A percentile compares a stretch with the other conserved stretches of the same genome.
phyloP scores from a whole-genome alignment of 2,888 invertebrate species.

The Patella depressa region DNA sequence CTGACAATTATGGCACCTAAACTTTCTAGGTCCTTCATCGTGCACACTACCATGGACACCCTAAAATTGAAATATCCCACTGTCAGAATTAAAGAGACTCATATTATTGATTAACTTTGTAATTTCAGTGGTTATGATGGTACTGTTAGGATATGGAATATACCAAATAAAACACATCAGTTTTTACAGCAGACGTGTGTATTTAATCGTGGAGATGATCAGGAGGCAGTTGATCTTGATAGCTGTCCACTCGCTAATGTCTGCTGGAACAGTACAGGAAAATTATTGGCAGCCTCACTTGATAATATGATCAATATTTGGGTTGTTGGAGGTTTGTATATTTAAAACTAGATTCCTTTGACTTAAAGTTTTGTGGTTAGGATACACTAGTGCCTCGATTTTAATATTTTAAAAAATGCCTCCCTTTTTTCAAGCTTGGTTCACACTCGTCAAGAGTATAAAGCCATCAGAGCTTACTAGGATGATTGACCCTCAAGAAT shows the following conservation, averaged over 20 bases:
- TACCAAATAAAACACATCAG: conserved; percentile 70
- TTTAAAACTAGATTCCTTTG: neutral
- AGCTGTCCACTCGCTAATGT: conserved; percentile 73
- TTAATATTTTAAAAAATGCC: too few relatives aligned
- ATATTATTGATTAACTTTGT: neutral
- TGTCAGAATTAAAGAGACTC: neutral
- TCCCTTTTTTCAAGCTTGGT: too few relatives aligned
- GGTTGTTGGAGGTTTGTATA: conserved; percentile 72
- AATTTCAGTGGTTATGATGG: conserved; percentile 76
- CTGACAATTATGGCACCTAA: too few relatives aligned
- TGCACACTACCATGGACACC: too few relatives aligned
- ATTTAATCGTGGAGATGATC: conserved; percentile 72
- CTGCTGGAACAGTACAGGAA: conserved; percentile 75
- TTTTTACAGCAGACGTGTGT: conserved; percentile 75
- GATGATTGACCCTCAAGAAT: too few relatives aligned
- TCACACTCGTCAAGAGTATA: too few relatives aligned
- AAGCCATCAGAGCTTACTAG: too few relatives aligned
- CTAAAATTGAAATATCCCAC: too few relatives aligned
- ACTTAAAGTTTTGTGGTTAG: neutral
- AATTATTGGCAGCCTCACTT: conserved; percentile 76
- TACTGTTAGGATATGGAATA: conserved; percentile 76
- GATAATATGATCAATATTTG: conserved; percentile 77
- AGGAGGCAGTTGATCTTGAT: conserved; percentile 73
- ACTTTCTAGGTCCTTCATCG: too few relatives aligned
- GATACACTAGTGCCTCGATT: too few relatives aligned